phyloP scores from a whole-genome alignment of 2,113 vertebrate genomes.

The Raphicerus campestris region DNA sequence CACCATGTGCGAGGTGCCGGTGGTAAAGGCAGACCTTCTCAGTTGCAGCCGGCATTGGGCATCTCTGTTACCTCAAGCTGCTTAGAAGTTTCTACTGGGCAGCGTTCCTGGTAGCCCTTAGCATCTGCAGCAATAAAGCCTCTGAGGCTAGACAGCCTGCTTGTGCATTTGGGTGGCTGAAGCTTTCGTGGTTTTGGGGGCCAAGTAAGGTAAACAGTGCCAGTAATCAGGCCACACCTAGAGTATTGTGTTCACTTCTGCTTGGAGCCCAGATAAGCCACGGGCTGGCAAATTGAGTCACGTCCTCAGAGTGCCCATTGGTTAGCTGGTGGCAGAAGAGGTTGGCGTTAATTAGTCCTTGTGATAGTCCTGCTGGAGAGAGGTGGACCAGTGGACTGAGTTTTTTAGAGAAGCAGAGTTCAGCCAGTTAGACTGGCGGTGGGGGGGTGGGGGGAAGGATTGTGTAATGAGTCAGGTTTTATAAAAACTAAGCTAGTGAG shows the following conservation, averaged over 20 bases:
- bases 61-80: slow-evolving; percentile 1
- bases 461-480: background rate
- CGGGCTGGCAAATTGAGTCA: background rate
- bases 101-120: background rate
- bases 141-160: background rate
- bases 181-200: background rate
- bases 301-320: background rate
- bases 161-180: background rate
- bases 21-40: background rate
- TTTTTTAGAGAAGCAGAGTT: background rate
- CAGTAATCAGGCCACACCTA: background rate
- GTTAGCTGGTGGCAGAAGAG: background rate
- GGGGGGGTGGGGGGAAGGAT: fast-evolving
- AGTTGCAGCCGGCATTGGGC: background rate
- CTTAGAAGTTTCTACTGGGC: background rate
- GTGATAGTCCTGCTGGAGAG: background rate
- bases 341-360: background rate
- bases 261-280: background rate
- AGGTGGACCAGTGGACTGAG: background rate
- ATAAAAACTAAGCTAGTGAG: background rate
- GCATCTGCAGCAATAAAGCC: background rate
- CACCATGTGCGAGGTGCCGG: background rate
- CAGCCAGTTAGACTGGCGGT: background rate
- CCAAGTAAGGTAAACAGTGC: background rate
- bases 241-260: background rate